Evolutionary conservation across 2,797 vertebrate species (phyloP).

Genomic region (Crocodylus rhombifer): DNA sequence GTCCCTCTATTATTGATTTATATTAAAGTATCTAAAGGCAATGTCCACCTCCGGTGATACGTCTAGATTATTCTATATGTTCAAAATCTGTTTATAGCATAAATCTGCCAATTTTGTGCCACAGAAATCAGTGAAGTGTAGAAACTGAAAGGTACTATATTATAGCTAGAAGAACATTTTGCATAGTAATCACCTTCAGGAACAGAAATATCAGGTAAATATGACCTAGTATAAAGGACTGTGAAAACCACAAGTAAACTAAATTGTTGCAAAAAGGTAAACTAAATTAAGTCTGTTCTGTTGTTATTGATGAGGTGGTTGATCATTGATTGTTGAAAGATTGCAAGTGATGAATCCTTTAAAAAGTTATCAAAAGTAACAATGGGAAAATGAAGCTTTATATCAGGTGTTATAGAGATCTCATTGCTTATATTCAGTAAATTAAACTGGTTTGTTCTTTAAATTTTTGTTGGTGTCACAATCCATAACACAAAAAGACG

Average conservation of each 20-base stretch:
- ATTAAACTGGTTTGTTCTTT: constrained; percentile 44
- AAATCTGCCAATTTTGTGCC: not conserved
- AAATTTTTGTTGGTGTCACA: constrained; percentile 56
- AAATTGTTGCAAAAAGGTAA: not conserved
- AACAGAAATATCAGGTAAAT: constrained; percentile 8
- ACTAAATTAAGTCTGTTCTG: constrained; percentile 46
- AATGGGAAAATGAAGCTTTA: constrained; percentile 23
- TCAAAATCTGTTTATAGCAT: not conserved
- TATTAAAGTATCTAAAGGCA: not conserved
- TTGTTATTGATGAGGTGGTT: constrained; percentile 59
- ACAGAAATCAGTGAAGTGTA: not conserved
- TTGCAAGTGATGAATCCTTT: constrained; percentile 25
- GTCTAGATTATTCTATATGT: not conserved
- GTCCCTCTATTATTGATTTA: not conserved
- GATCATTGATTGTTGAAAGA: constrained; percentile 39
- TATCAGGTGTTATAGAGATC: constrained; percentile 17
- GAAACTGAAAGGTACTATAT: not conserved
- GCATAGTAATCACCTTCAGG: not conserved
- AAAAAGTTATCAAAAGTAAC: constrained; percentile 21
- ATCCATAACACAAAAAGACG: constrained; percentile 14
- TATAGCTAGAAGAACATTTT: not conserved
- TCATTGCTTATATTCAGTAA: constrained; percentile 10
- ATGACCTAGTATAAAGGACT: not conserved
- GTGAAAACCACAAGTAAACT: not conserved
- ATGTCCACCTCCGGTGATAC: not conserved